Conservation (phyloP, 2,113 vertebrate species). For the Verasper variegatus region DNA sequence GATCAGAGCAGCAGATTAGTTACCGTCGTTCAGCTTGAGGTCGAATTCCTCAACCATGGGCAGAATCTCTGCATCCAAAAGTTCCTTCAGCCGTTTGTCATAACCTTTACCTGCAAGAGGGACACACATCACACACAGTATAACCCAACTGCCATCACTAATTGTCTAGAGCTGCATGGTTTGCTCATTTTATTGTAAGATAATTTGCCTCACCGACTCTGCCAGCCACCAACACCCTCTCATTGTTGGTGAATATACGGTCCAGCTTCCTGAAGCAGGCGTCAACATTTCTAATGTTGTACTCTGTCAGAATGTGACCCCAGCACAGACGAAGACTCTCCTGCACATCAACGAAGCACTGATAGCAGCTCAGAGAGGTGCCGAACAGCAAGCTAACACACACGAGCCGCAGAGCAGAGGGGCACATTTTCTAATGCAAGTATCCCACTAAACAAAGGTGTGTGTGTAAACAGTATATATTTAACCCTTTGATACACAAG, state of each 20-base stretch:
- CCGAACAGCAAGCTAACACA: slow-evolving; percentile 43
- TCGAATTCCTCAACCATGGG: slow-evolving; percentile 71
- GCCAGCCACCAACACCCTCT: slow-evolving; percentile 67
- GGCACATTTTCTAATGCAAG: slow-evolving; percentile 55
- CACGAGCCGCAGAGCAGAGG: slow-evolving; percentile 39
- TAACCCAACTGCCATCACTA: neutral
- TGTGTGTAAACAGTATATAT: neutral
- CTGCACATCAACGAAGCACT: slow-evolving; percentile 63
- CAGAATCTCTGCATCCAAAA: slow-evolving; percentile 69
- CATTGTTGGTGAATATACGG: slow-evolving; percentile 70
- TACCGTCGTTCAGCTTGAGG: slow-evolving; percentile 64
- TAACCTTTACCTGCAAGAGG: slow-evolving; percentile 68
- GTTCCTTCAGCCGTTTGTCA: slow-evolving; percentile 63
- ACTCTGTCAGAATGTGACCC: slow-evolving; percentile 55
- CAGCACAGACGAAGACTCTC: slow-evolving; percentile 62
- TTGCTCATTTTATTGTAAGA: neutral
- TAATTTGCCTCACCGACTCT: slow-evolving; percentile 74
- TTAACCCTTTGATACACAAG: no score
- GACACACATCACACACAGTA: slow-evolving; percentile 11
- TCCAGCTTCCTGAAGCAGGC: slow-evolving; percentile 70
- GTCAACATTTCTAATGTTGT: slow-evolving; percentile 60
- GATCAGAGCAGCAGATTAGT: slow-evolving; percentile 17
- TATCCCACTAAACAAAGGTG: neutral
- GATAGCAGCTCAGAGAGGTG: slow-evolving; percentile 64
- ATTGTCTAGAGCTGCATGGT: neutral